Evolutionary conservation across 2,113 vertebrate species (phyloP).

Genomic region (Dicaeum eximium): DNA sequence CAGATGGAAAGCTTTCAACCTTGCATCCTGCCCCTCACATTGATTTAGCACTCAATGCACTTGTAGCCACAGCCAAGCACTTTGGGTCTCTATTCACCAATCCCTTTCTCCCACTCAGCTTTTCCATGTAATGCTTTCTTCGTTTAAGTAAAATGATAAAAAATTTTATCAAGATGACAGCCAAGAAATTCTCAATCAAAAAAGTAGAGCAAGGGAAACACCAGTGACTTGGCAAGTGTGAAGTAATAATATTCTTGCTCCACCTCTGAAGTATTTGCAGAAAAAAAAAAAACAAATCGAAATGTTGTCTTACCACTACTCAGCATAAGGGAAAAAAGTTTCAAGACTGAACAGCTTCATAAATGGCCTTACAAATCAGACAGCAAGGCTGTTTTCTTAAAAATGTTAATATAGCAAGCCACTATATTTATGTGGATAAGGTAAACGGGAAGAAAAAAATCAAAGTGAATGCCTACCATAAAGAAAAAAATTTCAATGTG

Average conservation of each 20-base stretch:
- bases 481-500: neutral
- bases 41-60: neutral
- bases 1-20: slow-evolving; percentile 29
- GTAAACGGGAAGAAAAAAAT: neutral
- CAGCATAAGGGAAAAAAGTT: neutral
- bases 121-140: neutral
- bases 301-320: neutral
- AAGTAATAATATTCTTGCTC: neutral
- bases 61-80: neutral
- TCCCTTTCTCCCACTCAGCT: neutral
- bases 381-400: neutral
- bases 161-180: neutral
- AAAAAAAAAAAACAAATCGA: neutral
- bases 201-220: neutral
- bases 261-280: neutral
- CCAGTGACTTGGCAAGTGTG: neutral
- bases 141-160: neutral
- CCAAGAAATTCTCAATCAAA: neutral
- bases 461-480: neutral
- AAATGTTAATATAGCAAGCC: neutral
- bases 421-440: neutral
- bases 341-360: neutral
- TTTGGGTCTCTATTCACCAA: neutral
- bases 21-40: neutral
- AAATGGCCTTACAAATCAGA: neutral